phyloP scores from a whole-genome alignment of 2,888 invertebrate species.

The Tromatobia lineatoria region DNA sequence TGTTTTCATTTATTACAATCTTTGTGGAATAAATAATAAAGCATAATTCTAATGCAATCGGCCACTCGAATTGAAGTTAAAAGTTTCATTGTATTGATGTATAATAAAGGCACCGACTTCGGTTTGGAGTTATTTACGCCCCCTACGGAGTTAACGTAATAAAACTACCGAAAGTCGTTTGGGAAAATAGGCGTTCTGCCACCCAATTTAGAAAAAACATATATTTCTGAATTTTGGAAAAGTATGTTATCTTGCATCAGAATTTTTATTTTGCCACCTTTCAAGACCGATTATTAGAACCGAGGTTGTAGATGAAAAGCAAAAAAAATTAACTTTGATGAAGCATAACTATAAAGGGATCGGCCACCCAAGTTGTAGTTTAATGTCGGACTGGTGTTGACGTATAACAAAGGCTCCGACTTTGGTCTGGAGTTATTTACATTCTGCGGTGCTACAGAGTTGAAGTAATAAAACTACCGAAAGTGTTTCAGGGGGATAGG shows the following conservation, averaged over 20 bases:
- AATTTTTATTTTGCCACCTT: too few species aligned
- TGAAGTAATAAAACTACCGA: slow-evolving; percentile 77
- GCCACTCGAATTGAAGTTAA: slow-evolving; percentile 52
- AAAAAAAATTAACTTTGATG: too few species aligned
- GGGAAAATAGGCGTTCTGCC: slow-evolving; percentile 46
- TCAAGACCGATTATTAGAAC: too few species aligned
- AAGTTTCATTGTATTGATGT: not conserved
- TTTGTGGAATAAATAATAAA: slow-evolving; percentile 11
- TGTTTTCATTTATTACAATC: not conserved
- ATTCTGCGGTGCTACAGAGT: slow-evolving; percentile 72
- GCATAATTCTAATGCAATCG: slow-evolving; percentile 9
- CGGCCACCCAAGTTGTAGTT: slow-evolving; percentile 57
- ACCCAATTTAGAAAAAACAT: too few species aligned
- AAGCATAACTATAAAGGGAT: not conserved
- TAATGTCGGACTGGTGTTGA: not conserved
- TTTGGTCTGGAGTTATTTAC: slow-evolving; percentile 76
- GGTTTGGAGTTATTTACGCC: slow-evolving; percentile 32
- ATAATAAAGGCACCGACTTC: slow-evolving; percentile 4
- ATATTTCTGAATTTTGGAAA: too few species aligned
- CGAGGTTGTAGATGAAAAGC: too few species aligned
- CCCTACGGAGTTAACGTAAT: slow-evolving; percentile 21
- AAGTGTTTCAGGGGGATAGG: slow-evolving; percentile 49
- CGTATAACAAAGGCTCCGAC: not conserved
- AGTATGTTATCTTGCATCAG: too few species aligned
- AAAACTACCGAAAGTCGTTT: not conserved